Evolutionary conservation across 2,113 vertebrate genomes (phyloP), one percentile per base, ranked within the genome.

Genomic region (Actenoides hombroni): DNA sequence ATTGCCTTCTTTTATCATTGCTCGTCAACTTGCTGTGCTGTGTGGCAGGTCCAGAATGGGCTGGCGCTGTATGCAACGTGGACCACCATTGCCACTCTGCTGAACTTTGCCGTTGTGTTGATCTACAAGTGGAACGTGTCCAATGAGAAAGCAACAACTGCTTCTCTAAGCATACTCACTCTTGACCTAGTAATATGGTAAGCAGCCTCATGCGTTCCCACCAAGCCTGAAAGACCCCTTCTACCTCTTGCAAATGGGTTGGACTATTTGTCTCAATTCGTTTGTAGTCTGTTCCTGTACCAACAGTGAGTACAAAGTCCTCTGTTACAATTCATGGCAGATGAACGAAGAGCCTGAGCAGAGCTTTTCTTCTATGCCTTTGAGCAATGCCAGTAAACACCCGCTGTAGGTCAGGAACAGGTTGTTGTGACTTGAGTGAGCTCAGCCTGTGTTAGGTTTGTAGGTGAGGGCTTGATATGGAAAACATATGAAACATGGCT

Each of bases 11-110:
- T 63, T 65, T 19, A 28, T 49, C 40, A 5, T 21, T 25, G 11
- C 13, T 16, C 65, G 21, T 71, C 67, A n/a, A 4, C 28, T 90
- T 37, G 10, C 67, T 88, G 49, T 95, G 54, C 37, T 88, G 9
- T 0, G 0, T 86, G 80, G 19, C 85, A 99, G 98, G 98, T 98
- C 29, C 99, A 99, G 95, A 99, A 99, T 3, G 98, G 98, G 67
- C 94, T 99, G 95, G 98, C 97, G 0, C 73, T 98, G 17, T 99
- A 99, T 29, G 65, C 98, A n/a, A 98, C 98, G 0, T 99, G 99
- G 99, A 98, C 96, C 7, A 97, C 96, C 69, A 97, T 99, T 0
- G 98, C 98, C 40, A 98, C 98, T 1, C 97, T 99, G 61, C 97
- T 99, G 63, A 99, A 99, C 92, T 98, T 99, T 5, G 70, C 98